These are phyloP conservation scores for Hypomecis atomaria DNA, from an alignment of 2,888 invertebrate species.

Conservation along the genomic window DNA sequence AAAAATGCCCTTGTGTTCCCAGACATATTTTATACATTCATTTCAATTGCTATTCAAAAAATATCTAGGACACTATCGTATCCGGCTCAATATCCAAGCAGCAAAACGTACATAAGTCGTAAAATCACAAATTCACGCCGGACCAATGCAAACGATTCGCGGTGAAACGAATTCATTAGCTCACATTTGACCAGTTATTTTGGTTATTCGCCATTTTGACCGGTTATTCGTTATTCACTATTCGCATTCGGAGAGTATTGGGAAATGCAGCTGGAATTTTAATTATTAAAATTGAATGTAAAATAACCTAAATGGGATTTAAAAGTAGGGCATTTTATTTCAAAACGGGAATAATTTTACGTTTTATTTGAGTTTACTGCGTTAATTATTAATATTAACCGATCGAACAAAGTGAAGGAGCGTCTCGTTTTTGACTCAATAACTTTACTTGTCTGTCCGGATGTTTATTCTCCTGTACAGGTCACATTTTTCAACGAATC, in stretches of 20 bases:
- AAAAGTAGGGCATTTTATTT: neutral
- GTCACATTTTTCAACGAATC: too few species aligned
- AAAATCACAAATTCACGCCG: slow-evolving; percentile 39
- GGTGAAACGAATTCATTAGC: slow-evolving; percentile 40
- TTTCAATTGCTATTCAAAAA: too few species aligned
- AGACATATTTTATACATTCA: too few species aligned
- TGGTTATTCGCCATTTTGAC: slow-evolving; percentile 4
- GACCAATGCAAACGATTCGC: slow-evolving; percentile 40
- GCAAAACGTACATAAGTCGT: slow-evolving; percentile 34
- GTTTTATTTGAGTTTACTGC: too few species aligned
- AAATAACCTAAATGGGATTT: neutral
- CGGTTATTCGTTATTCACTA: slow-evolving; percentile 7
- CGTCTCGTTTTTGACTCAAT: too few species aligned
- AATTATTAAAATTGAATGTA: slow-evolving; percentile 12
- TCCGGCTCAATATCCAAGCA: slow-evolving; percentile 19
- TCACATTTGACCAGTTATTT: slow-evolving; percentile 31
- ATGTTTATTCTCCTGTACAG: too few species aligned
- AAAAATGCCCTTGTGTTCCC: too few species aligned
- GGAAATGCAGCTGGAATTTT: slow-evolving; percentile 9
- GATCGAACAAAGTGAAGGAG: too few species aligned
- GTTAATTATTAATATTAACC: too few species aligned
- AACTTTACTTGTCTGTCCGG: too few species aligned
- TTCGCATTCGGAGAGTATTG: neutral
- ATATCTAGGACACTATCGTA: too few species aligned
- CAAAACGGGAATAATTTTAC: neutral